These are phyloP conservation scores for Trematocara marginatum DNA, from an alignment of 2,113 vertebrate genomes.

Conservation along the genomic window DNA sequence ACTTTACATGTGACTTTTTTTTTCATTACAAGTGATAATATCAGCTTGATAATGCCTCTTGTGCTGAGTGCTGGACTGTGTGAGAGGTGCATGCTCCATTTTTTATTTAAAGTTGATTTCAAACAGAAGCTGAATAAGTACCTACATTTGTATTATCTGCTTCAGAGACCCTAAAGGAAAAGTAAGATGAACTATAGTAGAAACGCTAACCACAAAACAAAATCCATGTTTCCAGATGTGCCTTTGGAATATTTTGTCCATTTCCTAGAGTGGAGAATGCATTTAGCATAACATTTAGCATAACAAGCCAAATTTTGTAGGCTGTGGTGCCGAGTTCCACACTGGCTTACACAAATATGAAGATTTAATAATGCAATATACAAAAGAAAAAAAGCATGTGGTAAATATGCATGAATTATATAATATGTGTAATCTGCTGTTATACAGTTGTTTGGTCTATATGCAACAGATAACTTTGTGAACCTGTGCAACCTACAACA, in stretches of 20 bases:
- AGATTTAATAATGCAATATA: neutral
- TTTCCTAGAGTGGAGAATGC: neutral
- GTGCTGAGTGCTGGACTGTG: neutral
- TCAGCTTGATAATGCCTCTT: neutral
- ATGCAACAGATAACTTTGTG: neutral
- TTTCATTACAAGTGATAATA: neutral
- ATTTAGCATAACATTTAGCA: neutral
- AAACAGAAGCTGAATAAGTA: neutral
- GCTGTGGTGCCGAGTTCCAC: neutral
- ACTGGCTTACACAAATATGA: neutral
- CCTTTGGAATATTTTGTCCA: neutral
- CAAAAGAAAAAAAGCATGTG: neutral
- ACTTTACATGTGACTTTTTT: neutral
- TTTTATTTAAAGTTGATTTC: neutral
- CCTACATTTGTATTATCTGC: neutral
- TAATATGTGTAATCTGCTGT: neutral
- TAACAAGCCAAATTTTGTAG: neutral
- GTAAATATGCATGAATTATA: neutral
- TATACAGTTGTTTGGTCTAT: neutral
- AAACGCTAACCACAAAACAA: neutral
- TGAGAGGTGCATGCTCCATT: neutral
- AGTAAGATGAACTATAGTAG: neutral
- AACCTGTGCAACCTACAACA: neutral
- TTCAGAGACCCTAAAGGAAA: neutral
- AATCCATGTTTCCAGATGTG: neutral